Evolutionary conservation across 1,140 invertebrate genomes (phyloP).

Genomic region (Drosophila albomicans): DNA sequence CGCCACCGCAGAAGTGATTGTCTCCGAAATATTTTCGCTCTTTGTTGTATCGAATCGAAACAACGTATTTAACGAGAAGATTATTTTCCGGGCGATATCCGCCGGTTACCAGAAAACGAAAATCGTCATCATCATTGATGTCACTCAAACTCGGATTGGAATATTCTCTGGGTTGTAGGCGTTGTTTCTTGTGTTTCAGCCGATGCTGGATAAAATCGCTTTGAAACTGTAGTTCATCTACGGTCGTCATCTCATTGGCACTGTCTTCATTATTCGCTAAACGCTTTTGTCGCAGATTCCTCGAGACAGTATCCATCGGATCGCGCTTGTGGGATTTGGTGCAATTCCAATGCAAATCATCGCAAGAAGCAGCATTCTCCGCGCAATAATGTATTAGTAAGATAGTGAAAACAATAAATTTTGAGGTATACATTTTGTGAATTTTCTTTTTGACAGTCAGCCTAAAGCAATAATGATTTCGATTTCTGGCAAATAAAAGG

Average conservation of each 20-base stretch:
- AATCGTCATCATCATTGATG: constrained; percentile 24
- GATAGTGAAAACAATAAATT: constrained; percentile 50
- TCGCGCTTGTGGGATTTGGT: background rate
- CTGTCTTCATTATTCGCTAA: background rate
- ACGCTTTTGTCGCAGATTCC: background rate
- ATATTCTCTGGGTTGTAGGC: background rate
- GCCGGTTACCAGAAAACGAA: constrained; percentile 58
- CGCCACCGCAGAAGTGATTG: background rate
- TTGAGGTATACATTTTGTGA: constrained; percentile 46
- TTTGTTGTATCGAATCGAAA: background rate
- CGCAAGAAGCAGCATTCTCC: background rate
- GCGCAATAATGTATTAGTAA: background rate
- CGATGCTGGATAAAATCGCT: background rate
- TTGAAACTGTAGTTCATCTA: background rate
- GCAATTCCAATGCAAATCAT: background rate
- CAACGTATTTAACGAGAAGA: background rate
- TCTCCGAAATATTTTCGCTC: background rate
- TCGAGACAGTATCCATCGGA: too few relatives aligned
- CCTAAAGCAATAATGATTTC: background rate
- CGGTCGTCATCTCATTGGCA: background rate
- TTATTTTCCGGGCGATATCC: constrained; percentile 19
- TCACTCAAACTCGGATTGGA: background rate
- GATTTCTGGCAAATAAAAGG: background rate
- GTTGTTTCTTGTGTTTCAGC: background rate
- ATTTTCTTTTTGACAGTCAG: background rate